Evolutionary conservation across 2,797 vertebrate species (phyloP).

Genomic region (Myotis vivesi): DNA sequence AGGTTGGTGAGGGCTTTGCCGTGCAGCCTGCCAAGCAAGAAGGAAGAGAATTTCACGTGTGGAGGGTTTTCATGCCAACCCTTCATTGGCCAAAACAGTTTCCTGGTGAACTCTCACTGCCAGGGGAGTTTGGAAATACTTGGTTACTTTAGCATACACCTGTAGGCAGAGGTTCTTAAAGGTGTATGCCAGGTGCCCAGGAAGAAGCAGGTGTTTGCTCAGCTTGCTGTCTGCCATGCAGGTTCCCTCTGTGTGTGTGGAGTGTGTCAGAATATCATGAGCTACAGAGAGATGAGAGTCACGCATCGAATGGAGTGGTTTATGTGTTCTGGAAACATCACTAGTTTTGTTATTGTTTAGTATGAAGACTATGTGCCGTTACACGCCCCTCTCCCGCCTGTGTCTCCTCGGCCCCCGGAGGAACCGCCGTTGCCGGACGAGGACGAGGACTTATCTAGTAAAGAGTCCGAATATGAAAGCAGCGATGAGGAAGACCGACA

Average conservation of each 20-base stretch:
- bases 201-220: not conserved
- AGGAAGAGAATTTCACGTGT: not conserved
- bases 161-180: no score
- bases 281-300: not conserved
- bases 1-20: not conserved
- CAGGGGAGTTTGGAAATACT: not conserved
- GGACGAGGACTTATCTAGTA: slow-evolving; percentile 89
- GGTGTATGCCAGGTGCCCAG: not conserved
- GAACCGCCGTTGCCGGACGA: slow-evolving; percentile 93
- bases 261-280: not conserved
- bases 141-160: no score
- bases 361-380: slow-evolving; percentile 88
- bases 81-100: not conserved
- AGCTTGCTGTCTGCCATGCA: not conserved
- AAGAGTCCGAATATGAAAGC: slow-evolving; percentile 97
- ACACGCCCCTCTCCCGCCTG: slow-evolving; percentile 87
- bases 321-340: not conserved
- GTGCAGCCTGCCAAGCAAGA: not conserved
- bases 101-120: not conserved
- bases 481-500: slow-evolving; percentile 94
- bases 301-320: not conserved
- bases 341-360: slow-evolving; percentile 77
- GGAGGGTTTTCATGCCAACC: not conserved
- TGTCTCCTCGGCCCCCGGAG: slow-evolving; percentile 91
- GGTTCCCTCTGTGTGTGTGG: not conserved